Percentiles rank a stretch among this genome's conserved stretches.
Conservation (phyloP, 1,140 invertebrate genomes). For the Elymnias hypermnestra region DNA sequence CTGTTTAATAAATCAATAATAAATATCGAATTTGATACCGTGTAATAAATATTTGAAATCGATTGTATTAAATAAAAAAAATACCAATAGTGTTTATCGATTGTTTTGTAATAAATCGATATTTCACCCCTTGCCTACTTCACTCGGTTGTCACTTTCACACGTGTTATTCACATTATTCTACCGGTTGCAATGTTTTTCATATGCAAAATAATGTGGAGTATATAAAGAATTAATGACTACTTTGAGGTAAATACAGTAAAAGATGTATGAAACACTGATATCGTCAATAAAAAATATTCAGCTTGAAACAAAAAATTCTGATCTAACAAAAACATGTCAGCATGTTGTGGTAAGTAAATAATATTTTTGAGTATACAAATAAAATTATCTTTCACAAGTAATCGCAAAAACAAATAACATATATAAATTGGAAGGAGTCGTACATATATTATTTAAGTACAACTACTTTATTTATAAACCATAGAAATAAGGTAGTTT, state of each 20-base stretch:
- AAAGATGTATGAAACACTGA: slow-evolving; percentile 40
- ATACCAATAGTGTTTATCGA: no score
- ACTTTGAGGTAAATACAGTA: background rate
- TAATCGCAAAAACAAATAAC: background rate
- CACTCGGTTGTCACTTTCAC: background rate
- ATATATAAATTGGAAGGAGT: no score
- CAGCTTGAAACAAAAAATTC: slow-evolving; percentile 33
- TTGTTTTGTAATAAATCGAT: no score
- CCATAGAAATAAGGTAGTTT: no score
- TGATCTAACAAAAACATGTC: slow-evolving; percentile 41
- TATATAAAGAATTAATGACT: background rate
- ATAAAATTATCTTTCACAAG: background rate
- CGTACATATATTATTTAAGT: no score
- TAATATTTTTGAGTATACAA: background rate
- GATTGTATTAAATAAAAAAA: no score
- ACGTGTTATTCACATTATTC: slow-evolving; percentile 21
- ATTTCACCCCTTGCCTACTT: no score
- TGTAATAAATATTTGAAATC: no score
- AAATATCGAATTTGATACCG: no score
- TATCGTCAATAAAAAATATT: slow-evolving; percentile 31
- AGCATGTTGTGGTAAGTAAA: slow-evolving; percentile 39
- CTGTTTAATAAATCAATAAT: no score
- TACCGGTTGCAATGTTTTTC: slow-evolving; percentile 11
- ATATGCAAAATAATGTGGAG: background rate
- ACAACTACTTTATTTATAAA: no score